Conservation (phyloP, 2,797 vertebrate species). For the Coregonus suidteri region DNA sequence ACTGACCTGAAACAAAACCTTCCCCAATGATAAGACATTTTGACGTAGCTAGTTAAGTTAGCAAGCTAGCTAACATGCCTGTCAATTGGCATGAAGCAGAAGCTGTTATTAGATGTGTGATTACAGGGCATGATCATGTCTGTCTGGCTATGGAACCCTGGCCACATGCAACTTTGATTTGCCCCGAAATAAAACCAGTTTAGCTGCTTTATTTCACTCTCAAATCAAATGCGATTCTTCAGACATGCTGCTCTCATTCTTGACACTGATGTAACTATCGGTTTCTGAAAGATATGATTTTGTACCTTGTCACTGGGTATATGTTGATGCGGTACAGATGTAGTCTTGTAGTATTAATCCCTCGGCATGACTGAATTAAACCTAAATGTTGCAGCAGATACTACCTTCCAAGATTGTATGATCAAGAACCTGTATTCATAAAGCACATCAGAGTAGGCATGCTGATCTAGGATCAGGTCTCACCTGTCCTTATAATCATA, state of each 20-base stretch:
- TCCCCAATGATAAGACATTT: not conserved
- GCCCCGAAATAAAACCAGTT: not conserved
- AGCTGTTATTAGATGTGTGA: slow-evolving; percentile 67
- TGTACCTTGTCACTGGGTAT: not conserved
- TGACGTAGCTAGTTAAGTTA: not conserved
- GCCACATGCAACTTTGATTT: not conserved
- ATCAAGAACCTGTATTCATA: not conserved
- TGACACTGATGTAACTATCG: too few relatives aligned
- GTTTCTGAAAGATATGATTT: not conserved
- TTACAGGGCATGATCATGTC: slow-evolving; percentile 9
- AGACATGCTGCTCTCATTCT: not conserved
- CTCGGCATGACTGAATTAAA: not conserved
- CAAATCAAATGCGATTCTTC: not conserved
- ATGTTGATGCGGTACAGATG: not conserved
- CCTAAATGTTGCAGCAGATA: not conserved
- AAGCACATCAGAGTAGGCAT: not conserved
- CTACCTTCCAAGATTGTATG: not conserved
- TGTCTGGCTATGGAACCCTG: not conserved
- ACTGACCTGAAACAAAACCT: not conserved
- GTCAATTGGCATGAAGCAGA: slow-evolving; percentile 43
- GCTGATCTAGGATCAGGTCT: not conserved
- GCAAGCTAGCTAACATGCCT: slow-evolving; percentile 14
- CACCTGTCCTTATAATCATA: not conserved
- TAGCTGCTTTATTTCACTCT: not conserved
- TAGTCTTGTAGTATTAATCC: not conserved